phyloP scores from a whole-genome alignment of 2,113 vertebrate species.

The Gallinago media region DNA sequence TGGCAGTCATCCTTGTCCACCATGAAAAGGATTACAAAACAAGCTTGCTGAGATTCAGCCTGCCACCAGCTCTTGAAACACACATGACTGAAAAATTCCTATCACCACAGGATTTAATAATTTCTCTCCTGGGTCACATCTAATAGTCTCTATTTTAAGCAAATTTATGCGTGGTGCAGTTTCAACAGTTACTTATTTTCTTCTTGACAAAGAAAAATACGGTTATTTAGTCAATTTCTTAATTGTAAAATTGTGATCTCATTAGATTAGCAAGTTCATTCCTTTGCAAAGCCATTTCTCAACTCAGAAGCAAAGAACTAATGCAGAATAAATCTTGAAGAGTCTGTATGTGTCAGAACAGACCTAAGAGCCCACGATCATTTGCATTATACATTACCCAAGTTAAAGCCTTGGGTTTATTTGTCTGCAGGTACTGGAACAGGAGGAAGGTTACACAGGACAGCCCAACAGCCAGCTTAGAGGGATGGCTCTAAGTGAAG shows the following conservation, averaged over 20 bases:
- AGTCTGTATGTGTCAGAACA: background rate
- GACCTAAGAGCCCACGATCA: background rate
- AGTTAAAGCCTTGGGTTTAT: background rate
- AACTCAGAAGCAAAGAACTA: background rate
- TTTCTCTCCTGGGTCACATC: background rate
- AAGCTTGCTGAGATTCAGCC: background rate
- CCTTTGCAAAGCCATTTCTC: background rate
- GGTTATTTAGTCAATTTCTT: background rate
- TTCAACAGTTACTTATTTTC: background rate
- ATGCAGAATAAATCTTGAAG: background rate
- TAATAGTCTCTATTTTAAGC: background rate
- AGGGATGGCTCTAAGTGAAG: background rate
- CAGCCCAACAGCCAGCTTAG: background rate
- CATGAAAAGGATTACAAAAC: background rate
- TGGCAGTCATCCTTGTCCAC: background rate
- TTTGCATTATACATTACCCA: background rate
- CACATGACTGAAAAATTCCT: background rate
- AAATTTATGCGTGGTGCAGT: background rate
- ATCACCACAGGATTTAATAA: background rate
- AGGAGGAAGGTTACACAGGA: background rate
- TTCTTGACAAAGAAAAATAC: background rate
- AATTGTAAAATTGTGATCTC: background rate
- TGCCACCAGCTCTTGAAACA: background rate
- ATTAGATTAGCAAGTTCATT: background rate
- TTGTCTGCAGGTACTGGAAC: background rate